Conservation (phyloP, 2,888 invertebrate species). For the Sycophila texana region DNA sequence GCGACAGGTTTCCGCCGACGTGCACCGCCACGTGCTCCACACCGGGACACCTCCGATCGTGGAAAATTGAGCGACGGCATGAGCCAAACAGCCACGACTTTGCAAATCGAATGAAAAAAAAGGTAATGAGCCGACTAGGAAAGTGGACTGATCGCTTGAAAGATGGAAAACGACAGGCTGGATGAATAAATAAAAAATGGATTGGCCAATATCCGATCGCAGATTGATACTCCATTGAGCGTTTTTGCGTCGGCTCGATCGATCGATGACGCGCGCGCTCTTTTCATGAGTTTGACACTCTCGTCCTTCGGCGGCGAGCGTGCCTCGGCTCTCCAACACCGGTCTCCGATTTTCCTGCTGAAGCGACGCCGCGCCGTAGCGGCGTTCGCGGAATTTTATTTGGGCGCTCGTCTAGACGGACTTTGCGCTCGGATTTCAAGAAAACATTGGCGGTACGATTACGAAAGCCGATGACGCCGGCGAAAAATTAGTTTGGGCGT, state of each 20-base stretch:
- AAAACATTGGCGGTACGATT: constrained; percentile 22
- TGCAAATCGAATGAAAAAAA: not conserved
- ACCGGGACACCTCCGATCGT: not conserved
- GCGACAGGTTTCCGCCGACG: constrained; percentile 67
- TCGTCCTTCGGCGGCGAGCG: constrained; percentile 43
- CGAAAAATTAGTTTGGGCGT: not conserved
- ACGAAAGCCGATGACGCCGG: constrained; percentile 20
- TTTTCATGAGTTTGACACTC: constrained; percentile 49
- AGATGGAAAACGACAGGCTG: not conserved
- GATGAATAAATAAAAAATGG: not conserved
- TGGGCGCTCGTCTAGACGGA: not conserved
- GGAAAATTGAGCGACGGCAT: not conserved
- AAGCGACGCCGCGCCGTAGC: no score
- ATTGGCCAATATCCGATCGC: constrained; percentile 18
- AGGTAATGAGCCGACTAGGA: no score
- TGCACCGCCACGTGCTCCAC: constrained; percentile 53
- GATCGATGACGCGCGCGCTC: constrained; percentile 47
- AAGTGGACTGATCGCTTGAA: no score
- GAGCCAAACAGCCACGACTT: not conserved
- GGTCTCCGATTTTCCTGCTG: not conserved
- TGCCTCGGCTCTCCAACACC: constrained; percentile 1
- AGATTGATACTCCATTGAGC: constrained; percentile 35
- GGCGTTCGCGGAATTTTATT: constrained; percentile 2
- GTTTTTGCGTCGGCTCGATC: constrained; percentile 26
- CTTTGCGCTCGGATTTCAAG: not conserved